phyloP scores from a whole-genome alignment of 2,888 invertebrate genomes.

The Caenorhabditis auriculariae region DNA sequence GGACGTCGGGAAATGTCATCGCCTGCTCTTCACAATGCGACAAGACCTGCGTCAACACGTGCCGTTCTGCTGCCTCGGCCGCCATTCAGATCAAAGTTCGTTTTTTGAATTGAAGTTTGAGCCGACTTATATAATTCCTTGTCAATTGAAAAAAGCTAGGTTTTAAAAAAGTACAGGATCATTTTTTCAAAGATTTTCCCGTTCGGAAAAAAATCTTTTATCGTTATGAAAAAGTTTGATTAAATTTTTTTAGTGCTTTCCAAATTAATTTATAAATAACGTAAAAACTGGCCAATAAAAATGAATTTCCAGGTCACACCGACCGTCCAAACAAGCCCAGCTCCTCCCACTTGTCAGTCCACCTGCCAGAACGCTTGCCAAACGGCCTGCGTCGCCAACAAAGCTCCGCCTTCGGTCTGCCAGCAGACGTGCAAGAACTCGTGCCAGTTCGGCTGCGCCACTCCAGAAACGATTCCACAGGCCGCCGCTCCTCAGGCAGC shows the following conservation, averaged over 20 bases:
- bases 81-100: constrained; percentile 24
- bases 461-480: constrained; percentile 5
- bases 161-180: too few species aligned
- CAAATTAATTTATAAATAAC: too few species aligned
- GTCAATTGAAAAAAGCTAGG: too few species aligned
- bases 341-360: constrained; percentile 16
- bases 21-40: constrained; percentile 31
- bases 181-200: too few species aligned
- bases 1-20: constrained; percentile 26
- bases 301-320: constrained; percentile 1
- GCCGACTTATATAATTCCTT: too few species aligned
- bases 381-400: constrained; percentile 34
- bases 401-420: constrained; percentile 32
- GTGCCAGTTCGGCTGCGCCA: constrained; percentile 35
- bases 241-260: too few species aligned
- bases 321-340: too few species aligned
- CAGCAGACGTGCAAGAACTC: constrained; percentile 32
- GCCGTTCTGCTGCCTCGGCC: constrained; percentile 23
- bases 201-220: too few species aligned
- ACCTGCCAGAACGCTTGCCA: constrained; percentile 40
- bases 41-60: constrained; percentile 32
- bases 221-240: too few species aligned
- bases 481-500: background rate
- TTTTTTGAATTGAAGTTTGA: too few species aligned
- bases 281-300: too few species aligned